Percentiles rank a stretch among this genome's conserved stretches.
Evolutionary conservation across 1,140 invertebrate species (phyloP).

Genomic region (Teleopsis dalmanni): DNA sequence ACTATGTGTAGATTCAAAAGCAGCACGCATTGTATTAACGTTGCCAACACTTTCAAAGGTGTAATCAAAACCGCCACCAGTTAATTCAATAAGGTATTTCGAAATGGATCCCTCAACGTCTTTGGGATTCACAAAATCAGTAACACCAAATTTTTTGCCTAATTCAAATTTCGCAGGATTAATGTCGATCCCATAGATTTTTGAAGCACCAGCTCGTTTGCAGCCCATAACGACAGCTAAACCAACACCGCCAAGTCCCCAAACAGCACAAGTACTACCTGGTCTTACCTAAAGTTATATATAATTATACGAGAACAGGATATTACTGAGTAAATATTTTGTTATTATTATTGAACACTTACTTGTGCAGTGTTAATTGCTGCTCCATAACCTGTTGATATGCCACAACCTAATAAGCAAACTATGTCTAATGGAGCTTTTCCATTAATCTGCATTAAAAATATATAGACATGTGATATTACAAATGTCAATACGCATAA

Average conservation of each 20-base stretch:
- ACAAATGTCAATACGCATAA: too few relatives aligned
- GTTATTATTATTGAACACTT: too few relatives aligned
- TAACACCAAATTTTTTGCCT: constrained; percentile 83
- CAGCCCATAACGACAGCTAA: constrained; percentile 91
- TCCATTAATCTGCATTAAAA: constrained; percentile 58
- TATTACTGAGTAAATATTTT: neutral
- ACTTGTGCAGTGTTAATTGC: constrained; percentile 92
- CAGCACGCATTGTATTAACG: constrained; percentile 90
- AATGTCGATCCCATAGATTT: constrained; percentile 91
- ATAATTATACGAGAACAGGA: neutral
- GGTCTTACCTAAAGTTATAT: constrained; percentile 50
- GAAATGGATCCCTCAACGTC: constrained; percentile 72
- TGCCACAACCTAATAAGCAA: constrained; percentile 94
- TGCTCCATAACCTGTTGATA: constrained; percentile 88
- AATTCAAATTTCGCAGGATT: constrained; percentile 83
- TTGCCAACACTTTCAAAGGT: constrained; percentile 99
- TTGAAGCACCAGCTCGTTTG: constrained; percentile 78
- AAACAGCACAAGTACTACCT: constrained; percentile 81
- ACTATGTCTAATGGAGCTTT: constrained; percentile 81
- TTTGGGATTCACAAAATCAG: constrained; percentile 87
- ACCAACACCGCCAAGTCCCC: constrained; percentile 95
- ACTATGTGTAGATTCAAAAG: constrained; percentile 93
- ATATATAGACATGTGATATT: too few relatives aligned
- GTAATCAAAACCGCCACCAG: constrained; percentile 94
- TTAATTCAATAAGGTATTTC: constrained; percentile 82